Evolutionary conservation across 2,113 vertebrate species (phyloP).

Genomic region (Balaenoptera acutorostrata): DNA sequence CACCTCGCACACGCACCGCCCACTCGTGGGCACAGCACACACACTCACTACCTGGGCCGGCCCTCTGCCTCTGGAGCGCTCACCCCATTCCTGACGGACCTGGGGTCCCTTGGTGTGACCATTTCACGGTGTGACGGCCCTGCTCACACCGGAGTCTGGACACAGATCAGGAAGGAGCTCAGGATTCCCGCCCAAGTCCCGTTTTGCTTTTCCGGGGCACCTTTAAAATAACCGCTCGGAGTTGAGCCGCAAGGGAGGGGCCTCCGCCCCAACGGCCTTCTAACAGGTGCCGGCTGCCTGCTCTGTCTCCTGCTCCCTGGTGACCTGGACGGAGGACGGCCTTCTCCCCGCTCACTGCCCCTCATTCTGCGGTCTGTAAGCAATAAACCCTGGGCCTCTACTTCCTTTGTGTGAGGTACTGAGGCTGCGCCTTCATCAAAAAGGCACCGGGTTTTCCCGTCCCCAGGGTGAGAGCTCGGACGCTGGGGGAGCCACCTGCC

Average conservation of each 20-base stretch:
- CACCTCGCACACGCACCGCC: rapidly evolving
- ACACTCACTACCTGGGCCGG: background rate
- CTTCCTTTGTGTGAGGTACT: too few relatives aligned
- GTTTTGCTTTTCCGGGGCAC: background rate
- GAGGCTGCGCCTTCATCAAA: too few relatives aligned
- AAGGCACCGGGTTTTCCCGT: too few relatives aligned
- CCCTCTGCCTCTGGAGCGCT: background rate
- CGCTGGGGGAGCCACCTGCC: too few relatives aligned
- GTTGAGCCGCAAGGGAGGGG: background rate
- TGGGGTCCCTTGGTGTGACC: background rate
- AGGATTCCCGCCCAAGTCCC: background rate
- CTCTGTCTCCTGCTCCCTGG: background rate
- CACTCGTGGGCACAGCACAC: background rate
- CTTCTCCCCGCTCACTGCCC: background rate
- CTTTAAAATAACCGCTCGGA: background rate
- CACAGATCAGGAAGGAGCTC: background rate
- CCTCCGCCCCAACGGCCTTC: background rate
- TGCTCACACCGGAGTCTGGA: background rate
- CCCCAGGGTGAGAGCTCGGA: too few relatives aligned
- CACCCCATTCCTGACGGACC: background rate
- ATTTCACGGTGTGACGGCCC: background rate
- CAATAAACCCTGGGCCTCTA: background rate
- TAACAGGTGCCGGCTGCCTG: background rate
- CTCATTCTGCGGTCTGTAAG: background rate
- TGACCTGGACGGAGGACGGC: background rate